These are phyloP conservation scores for Cephalopachus bancanus DNA, from an alignment of 2,797 vertebrate species.

Conservation along the genomic window DNA sequence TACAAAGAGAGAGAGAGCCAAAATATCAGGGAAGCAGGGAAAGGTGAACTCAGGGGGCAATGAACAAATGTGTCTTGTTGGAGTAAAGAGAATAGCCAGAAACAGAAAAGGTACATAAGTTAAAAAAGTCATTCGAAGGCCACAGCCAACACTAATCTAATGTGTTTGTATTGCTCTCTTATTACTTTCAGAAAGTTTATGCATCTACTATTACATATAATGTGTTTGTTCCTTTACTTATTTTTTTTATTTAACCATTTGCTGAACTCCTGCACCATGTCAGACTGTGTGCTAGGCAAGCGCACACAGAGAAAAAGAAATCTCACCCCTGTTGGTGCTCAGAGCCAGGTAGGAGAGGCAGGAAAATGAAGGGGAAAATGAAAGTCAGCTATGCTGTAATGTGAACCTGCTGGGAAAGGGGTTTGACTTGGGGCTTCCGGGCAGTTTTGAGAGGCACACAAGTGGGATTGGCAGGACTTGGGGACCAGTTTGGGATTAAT, in stretches of 20 bases:
- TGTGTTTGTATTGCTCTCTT: neutral
- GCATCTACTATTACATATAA: no score
- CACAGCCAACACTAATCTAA: neutral
- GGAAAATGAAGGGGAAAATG: neutral
- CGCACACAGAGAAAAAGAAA: neutral
- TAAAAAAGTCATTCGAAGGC: neutral
- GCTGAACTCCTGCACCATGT: neutral
- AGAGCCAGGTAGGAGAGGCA: neutral
- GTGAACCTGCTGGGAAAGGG: fast-evolving
- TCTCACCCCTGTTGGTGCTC: neutral
- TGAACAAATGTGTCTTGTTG: neutral
- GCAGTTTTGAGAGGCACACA: neutral
- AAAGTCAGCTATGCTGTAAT: fast-evolving
- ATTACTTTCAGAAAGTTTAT: neutral
- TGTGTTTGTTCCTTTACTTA: neutral
- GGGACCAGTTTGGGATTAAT: neutral
- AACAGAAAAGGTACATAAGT: neutral
- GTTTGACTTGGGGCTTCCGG: no score
- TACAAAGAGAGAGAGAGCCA: neutral
- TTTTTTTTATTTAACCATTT: neutral
- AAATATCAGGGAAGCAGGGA: neutral
- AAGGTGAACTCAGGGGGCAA: neutral
- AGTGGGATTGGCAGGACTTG: neutral
- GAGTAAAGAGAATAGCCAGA: conserved; percentile 10
- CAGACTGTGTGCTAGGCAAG: neutral